Conservation (phyloP, 1,140 invertebrate genomes). For the Musca vetustissima region DNA sequence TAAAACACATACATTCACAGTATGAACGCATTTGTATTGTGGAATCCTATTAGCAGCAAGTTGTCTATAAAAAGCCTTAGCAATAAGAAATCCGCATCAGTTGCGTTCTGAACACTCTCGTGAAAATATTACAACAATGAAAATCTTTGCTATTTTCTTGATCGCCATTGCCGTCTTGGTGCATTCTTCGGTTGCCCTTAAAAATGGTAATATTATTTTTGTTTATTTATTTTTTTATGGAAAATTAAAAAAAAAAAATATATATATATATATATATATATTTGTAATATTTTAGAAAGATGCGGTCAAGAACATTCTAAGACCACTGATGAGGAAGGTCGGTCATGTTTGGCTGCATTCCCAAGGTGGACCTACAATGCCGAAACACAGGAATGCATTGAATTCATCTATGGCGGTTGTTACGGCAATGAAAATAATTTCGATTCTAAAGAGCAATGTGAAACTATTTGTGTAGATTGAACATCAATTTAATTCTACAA, state of each 20-base stretch:
- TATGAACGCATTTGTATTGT: too few species aligned
- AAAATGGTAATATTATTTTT: slow-evolving; percentile 29
- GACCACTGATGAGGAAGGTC: slow-evolving; percentile 63
- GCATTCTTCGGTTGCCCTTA: slow-evolving; percentile 27
- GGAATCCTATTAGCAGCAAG: too few species aligned
- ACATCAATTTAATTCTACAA: too few species aligned
- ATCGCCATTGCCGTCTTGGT: slow-evolving; percentile 23
- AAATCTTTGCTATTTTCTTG: slow-evolving; percentile 30
- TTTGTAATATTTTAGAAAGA: slow-evolving; percentile 29
- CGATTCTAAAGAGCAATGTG: slow-evolving; percentile 72
- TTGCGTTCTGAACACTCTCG: too few species aligned
- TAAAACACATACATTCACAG: too few species aligned
- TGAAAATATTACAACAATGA: slow-evolving; percentile 29
- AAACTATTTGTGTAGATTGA: slow-evolving; percentile 42
- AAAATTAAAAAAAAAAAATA: too few species aligned
- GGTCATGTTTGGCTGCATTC: slow-evolving; percentile 11
- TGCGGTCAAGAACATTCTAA: slow-evolving; percentile 76
- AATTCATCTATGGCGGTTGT: slow-evolving; percentile 86
- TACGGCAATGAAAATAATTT: slow-evolving; percentile 89
- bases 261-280: background rate
- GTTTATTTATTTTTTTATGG: background rate
- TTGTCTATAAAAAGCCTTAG: too few species aligned
- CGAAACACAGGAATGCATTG: slow-evolving; percentile 66
- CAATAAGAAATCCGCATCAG: too few species aligned
- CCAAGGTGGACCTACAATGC: slow-evolving; percentile 68